Percentiles rank a stretch among this genome's conserved stretches.
phyloP scores from a whole-genome alignment of 2,113 vertebrate species.

The Peromyscus californicus region DNA sequence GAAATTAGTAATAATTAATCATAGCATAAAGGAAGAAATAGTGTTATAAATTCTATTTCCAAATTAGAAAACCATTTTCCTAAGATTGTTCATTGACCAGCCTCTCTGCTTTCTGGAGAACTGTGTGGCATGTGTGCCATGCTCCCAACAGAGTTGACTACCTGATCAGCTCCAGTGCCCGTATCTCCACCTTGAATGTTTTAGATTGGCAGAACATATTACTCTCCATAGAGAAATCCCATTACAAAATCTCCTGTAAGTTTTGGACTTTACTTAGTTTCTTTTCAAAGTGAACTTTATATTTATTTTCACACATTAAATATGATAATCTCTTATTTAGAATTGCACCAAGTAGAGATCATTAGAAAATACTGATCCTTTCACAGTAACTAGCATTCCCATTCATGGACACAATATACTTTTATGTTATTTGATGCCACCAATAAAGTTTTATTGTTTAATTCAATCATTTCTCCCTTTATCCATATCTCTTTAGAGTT shows the following conservation, averaged over 20 bases:
- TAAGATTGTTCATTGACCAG: not conserved
- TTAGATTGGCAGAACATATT: not conserved
- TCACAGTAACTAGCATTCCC: constrained; percentile 24
- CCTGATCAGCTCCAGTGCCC: not conserved
- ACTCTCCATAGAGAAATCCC: not conserved
- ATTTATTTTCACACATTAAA: not conserved
- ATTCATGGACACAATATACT: not conserved
- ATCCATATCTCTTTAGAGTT: not conserved
- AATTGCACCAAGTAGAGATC: not conserved
- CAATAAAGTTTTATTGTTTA: constrained; percentile 21
- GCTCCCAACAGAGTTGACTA: not conserved
- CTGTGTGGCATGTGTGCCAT: not conserved
- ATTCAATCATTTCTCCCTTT: not conserved
- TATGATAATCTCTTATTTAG: not conserved
- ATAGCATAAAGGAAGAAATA: not conserved
- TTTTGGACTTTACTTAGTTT: not conserved
- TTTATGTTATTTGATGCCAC: constrained; percentile 20
- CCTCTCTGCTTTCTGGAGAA: not conserved
- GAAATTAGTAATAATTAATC: constrained; percentile 29
- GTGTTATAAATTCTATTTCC: constrained; percentile 34
- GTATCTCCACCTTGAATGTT: not conserved
- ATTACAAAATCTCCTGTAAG: not conserved
- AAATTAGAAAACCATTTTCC: constrained; percentile 21
- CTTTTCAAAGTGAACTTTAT: not conserved
- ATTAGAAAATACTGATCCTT: not conserved